Conservation (phyloP, 2,113 vertebrate species). For the Callospermophilus lateralis region DNA sequence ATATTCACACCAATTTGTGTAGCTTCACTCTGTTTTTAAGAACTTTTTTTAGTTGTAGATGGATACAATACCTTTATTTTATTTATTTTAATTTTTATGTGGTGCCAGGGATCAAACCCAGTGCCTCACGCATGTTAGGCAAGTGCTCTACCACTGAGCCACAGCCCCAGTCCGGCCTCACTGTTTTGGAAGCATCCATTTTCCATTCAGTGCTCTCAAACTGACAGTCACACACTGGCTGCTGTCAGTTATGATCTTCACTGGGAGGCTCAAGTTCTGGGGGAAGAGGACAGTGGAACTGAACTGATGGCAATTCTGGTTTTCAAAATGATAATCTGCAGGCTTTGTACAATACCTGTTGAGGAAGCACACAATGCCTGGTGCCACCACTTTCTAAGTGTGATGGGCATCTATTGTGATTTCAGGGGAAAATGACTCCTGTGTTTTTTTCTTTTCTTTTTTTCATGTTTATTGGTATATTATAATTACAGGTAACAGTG, state of each 20-base stretch:
- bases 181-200: constrained; percentile 28
- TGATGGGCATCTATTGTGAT: background rate
- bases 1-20: too few relatives aligned
- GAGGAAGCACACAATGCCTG: background rate
- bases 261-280: background rate
- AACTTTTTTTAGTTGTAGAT: too few relatives aligned
- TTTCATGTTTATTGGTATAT: too few relatives aligned
- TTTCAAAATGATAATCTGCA: constrained; percentile 27
- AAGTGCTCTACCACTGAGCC: too few relatives aligned
- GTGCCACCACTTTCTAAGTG: background rate
- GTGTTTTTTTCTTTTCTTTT: background rate
- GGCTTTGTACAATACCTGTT: background rate
- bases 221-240: constrained; percentile 6
- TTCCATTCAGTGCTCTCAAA: constrained; percentile 26
- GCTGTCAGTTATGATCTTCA: constrained; percentile 4
- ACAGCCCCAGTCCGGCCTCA: too few relatives aligned
- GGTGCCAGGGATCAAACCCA: too few relatives aligned
- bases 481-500: too few relatives aligned
- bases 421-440: background rate
- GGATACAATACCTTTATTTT: too few relatives aligned
- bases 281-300: background rate
- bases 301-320: background rate
- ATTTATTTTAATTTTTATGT: too few relatives aligned
- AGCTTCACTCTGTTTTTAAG: too few relatives aligned
- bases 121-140: too few relatives aligned